Percentiles rank a stretch among this genome's conserved stretches.
phyloP scores from a whole-genome alignment of 2,113 vertebrate species.

The Calypte anna region DNA sequence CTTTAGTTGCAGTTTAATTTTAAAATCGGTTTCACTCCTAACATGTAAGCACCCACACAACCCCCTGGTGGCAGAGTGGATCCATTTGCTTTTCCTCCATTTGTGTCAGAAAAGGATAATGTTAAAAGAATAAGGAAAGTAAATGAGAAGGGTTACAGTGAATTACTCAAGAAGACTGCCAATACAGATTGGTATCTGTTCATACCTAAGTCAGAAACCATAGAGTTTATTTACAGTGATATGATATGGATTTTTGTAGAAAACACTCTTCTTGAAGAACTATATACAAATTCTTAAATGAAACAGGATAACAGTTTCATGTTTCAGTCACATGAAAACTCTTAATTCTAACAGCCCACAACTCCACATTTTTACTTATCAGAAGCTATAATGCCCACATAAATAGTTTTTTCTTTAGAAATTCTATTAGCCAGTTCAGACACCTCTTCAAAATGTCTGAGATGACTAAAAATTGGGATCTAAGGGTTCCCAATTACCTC shows the following conservation, averaged over 20 bases:
- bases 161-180: neutral
- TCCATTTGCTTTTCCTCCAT: neutral
- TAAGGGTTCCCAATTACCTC: neutral
- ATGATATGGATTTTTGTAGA: neutral
- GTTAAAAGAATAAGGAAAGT: neutral
- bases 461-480: neutral
- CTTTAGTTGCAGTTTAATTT: neutral
- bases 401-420: neutral
- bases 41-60: neutral
- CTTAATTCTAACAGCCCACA: neutral
- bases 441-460: neutral
- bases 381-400: neutral
- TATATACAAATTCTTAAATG: fast-evolving
- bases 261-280: neutral
- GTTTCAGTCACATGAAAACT: neutral
- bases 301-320: neutral
- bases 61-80: neutral
- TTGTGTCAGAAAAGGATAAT: neutral
- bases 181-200: neutral
- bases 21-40: neutral
- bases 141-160: neutral
- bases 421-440: neutral
- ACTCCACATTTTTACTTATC: neutral
- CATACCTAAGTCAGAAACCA: neutral
- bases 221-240: neutral